Conservation (phyloP, 2,888 invertebrate species). For the Mayetiola destructor region DNA sequence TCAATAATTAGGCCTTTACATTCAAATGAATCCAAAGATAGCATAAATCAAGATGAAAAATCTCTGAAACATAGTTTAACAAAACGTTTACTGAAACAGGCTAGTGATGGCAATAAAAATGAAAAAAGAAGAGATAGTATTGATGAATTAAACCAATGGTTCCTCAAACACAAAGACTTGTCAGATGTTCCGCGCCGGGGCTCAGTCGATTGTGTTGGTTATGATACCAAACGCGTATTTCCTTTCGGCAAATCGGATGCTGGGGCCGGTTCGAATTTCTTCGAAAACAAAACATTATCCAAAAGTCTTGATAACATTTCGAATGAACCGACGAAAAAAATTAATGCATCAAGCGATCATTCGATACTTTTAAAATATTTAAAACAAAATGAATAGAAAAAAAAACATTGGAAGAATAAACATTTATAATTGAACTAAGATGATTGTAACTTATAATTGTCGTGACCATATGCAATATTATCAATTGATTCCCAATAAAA, state of each 20-base stretch:
- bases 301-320: not conserved
- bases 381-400: not conserved
- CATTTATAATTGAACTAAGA: not conserved
- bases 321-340: not conserved
- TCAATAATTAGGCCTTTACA: no score
- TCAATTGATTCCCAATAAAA: no score
- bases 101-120: no score
- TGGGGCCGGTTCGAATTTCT: slow-evolving; percentile 5
- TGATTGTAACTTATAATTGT: no score
- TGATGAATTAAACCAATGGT: slow-evolving; percentile 21
- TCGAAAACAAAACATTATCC: not conserved
- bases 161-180: slow-evolving; percentile 13
- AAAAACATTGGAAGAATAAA: not conserved
- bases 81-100: no score
- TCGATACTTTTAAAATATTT: slow-evolving; percentile 7
- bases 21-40: no score
- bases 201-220: not conserved
- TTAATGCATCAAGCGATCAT: not conserved
- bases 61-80: no score
- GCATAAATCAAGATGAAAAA: no score
- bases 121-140: slow-evolving; percentile 20
- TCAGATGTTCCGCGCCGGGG: not conserved
- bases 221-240: slow-evolving; percentile 15
- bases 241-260: slow-evolving; percentile 16
- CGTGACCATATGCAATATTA: no score